A percentile compares a stretch with the other conserved stretches of the same genome.
These are phyloP conservation scores for Ectobius pallidus DNA, from an alignment of 2,888 invertebrate genomes.

Conservation along the genomic window DNA sequence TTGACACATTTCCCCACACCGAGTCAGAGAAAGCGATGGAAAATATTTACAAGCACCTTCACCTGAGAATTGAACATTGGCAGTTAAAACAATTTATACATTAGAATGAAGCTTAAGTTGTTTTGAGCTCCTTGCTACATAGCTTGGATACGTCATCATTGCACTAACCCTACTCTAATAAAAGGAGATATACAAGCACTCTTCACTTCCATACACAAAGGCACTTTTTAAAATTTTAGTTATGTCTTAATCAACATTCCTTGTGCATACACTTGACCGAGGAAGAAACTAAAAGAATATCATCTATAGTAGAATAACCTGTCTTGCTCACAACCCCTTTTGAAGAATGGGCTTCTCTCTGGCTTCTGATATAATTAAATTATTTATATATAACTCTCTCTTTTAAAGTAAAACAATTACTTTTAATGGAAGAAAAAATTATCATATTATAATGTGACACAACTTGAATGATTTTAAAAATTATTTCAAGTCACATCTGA, in stretches of 20 bases:
- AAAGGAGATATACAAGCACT: neutral
- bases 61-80: constrained; percentile 30
- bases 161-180: constrained; percentile 15
- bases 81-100: constrained; percentile 22
- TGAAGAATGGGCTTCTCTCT: neutral
- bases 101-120: constrained; percentile 17
- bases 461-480: neutral
- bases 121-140: neutral
- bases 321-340: constrained; percentile 15
- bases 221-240: constrained; percentile 21
- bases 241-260: neutral
- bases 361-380: neutral
- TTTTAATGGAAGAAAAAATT: neutral
- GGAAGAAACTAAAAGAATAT: neutral
- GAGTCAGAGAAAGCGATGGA: constrained; percentile 15
- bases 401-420: neutral
- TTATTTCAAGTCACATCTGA: neutral
- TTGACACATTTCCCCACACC: constrained; percentile 19
- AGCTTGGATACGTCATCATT: neutral
- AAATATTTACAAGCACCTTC: constrained; percentile 30
- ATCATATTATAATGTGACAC: neutral
- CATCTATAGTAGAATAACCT: neutral
- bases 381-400: neutral
- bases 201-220: constrained; percentile 23
- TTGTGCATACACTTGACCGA: constrained; percentile 11